A percentile compares a stretch with the other conserved stretches of the same genome.
Conservation (phyloP, 37 sponge, comb jelly and placozoan species). For the Halichondria panicea region DNA sequence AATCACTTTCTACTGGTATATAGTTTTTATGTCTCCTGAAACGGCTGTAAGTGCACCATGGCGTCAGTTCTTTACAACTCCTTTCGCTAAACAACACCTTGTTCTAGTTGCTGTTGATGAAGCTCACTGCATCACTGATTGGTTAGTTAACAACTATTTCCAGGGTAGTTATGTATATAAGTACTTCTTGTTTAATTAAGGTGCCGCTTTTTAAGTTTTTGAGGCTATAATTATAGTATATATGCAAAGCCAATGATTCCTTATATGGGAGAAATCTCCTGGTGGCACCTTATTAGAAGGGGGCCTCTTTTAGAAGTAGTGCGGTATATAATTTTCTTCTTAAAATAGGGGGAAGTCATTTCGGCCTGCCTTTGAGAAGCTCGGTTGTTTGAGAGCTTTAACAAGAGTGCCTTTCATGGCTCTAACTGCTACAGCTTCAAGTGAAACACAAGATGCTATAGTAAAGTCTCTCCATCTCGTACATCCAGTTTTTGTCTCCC, state of each 20-base stretch:
- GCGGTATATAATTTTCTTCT: no score
- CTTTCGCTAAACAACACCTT: background rate
- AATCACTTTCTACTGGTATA: background rate
- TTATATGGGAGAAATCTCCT: no score
- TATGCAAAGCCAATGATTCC: no score
- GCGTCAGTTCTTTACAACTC: background rate
- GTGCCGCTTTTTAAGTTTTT: no score
- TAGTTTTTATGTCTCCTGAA: background rate
- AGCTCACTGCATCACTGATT: background rate
- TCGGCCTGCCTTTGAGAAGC: background rate
- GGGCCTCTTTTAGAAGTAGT: no score
- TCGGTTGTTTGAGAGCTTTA: conserved; percentile 1
- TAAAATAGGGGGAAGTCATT: background rate
- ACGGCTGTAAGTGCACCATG: background rate
- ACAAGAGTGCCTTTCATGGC: conserved; percentile 2
- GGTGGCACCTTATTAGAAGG: no score
- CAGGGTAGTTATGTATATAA: background rate
- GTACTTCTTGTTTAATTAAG: no score
- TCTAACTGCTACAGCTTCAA: background rate
- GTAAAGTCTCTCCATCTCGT: background rate
- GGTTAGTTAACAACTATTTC: background rate
- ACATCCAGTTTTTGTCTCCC: background rate
- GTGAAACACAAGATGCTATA: background rate
- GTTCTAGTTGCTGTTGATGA: conserved; percentile 3
- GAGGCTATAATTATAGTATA: no score